Base-by-base conservation (phyloP, 2,797 vertebrate species). In the Bovichtus diacanthus region DNA sequence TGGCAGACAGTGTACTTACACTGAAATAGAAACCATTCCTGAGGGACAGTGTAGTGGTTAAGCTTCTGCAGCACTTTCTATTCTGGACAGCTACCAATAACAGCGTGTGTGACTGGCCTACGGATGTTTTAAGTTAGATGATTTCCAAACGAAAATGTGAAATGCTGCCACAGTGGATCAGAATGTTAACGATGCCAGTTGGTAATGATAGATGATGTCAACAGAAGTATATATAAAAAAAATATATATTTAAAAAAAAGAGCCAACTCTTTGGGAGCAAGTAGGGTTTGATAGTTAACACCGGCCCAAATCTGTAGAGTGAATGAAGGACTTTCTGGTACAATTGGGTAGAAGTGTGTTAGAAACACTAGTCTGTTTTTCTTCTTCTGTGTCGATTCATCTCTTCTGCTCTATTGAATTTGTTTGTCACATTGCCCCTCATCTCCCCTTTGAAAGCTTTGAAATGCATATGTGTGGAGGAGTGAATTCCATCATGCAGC, bases 21-120 rank as follows among this genome's bases (percentile, higher is more conserved):
- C 78, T 61, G 63, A 90, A 89, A 92, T 70, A 89, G 80, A 84
- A 89, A 75, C 76, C 68, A 59, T 83, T 76, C 85, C 81, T 80
- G 41, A 56, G 80, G 66, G 78, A 70, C 68, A 62, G 73, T 73
- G 77, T 63, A 43, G 58, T 54, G 62, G 79, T 66, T 81, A 73
- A 74, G 67, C 60, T 68, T 70, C 36, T 72, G 66, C 58, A 77
- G 81, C 63, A 70, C 53, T 83, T 78, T 86, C 41, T 77, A 9
- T 69, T 86, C 76, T 66, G 74, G 75, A 83, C 68, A 51, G 43
- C 56, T 18, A 64, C 73, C 60, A 78, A 47, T 61, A 73, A 41
- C 31, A 38, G 53, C 62, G 55, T 61, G 59, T 72, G 39, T 2
- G 19, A 41, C 21, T 1, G n/a, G 64, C 18, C 49, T 23, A 50